Evolutionary conservation across 2,888 invertebrate genomes (phyloP).

Genomic region (Archips crataeganus): DNA sequence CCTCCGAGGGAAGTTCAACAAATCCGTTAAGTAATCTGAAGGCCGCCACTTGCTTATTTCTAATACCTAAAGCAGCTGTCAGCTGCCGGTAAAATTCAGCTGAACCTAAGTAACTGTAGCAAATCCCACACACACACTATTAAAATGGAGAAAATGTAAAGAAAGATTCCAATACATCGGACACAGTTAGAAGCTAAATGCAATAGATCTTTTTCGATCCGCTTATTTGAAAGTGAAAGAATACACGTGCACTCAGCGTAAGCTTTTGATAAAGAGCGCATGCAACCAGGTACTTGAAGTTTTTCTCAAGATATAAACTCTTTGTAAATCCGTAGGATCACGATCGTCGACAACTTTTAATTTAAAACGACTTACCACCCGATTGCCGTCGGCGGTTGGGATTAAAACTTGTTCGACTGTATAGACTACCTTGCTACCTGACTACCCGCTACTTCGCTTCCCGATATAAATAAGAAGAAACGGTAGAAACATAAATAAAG

Average conservation of each 20-base stretch:
- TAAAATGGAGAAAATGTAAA: too few relatives aligned
- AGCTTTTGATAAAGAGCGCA: conserved; percentile 1
- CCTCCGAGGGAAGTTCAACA: too few relatives aligned
- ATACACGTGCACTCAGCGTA: not conserved
- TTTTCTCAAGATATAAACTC: conserved; percentile 54
- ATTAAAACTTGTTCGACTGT: conserved; percentile 67
- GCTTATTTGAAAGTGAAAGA: not conserved
- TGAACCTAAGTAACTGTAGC: too few relatives aligned
- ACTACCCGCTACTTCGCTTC: conserved; percentile 9
- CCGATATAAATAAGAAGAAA: conserved; percentile 51
- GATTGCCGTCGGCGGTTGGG: conserved; percentile 66
- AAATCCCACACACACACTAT: too few relatives aligned
- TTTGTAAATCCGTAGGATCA: conserved; percentile 61
- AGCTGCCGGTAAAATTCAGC: too few relatives aligned
- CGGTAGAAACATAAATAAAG: conserved; percentile 52
- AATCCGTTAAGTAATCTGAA: too few relatives aligned
- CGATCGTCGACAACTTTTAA: conserved; percentile 70
- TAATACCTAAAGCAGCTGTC: too few relatives aligned
- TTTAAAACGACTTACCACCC: conserved; percentile 77
- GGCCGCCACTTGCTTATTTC: too few relatives aligned
- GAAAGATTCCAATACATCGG: too few relatives aligned
- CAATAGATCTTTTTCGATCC: too few relatives aligned
- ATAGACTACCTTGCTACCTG: conserved; percentile 56
- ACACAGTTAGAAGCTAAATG: too few relatives aligned
- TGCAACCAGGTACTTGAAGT: conserved; percentile 21